Base-by-base conservation (phyloP, 2,113 vertebrate species). In the Nothobranchius kuhntae region DNA sequence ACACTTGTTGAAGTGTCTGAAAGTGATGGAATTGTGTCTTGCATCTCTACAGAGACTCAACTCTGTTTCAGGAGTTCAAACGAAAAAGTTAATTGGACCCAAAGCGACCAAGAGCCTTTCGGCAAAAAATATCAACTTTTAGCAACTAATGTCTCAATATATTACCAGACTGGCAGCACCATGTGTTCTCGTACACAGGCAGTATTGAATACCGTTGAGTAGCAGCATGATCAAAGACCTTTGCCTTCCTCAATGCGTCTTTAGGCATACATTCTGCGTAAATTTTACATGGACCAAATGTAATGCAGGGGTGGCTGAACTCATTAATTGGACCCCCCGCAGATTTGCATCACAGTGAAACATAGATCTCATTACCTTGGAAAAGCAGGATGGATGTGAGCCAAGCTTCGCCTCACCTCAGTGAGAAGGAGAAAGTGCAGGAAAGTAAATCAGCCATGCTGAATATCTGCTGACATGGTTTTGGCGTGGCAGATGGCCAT, bases 311-410 rank as follows among this genome's bases (percentile, higher is more conserved):
- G 67, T 70, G 73, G 75, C 65, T 66, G 6, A 21, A 76, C 71
- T 88, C 87, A 85, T 89, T 87, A 89, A 72, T 4, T 0, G 26
- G 75, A 80, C 73, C 79, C 71, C 88, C 86, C 38, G 2, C 62
- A 3, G 66, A 61, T 40, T 35, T 56, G 67, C 60, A 84, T 80
- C 80, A 75, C 40, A 65, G 59, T 81, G 78, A 85, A 82, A 73
- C 86, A 81, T 75, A 54, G 74, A 78, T 61, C 81, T 86, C 81
- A 79, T 87, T 87, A 86, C 74, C 65, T 84, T 58, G 26, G 45
- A 60, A 82, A 30, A 82, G 70, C 77, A 61, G 58, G 53, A 75
- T 80, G 83, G 86, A 84, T 75, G 53, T 0, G 48, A 65, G 83
- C 86, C 73, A 74, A 72, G 59, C 54, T 53, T 77, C 62, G 15